phyloP scores from a whole-genome alignment of 2,113 vertebrate genomes.

The Lichenostomus cassidix region DNA sequence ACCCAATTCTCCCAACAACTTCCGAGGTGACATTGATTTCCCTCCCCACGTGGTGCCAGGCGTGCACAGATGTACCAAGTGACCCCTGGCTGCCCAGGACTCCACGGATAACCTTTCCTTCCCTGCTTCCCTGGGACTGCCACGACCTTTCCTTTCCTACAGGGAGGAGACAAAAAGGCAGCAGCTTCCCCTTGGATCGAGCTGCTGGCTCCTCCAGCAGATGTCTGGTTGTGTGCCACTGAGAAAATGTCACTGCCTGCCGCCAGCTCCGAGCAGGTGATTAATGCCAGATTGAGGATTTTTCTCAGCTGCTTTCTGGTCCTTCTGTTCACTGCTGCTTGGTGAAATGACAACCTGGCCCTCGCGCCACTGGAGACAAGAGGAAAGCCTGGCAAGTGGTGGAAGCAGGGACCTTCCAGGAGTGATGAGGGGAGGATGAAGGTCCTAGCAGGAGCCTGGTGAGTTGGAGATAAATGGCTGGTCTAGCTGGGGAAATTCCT shows the following conservation, averaged over 20 bases:
- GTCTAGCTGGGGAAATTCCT: not conserved
- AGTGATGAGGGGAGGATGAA: rapidly evolving
- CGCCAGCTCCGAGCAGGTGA: constrained; percentile 57
- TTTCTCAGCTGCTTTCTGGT: not conserved
- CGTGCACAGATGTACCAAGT: not conserved
- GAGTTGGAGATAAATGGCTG: not conserved
- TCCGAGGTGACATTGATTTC: not conserved
- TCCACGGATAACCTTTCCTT: constrained; percentile 1
- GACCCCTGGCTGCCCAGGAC: not conserved
- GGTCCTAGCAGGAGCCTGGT: not conserved
- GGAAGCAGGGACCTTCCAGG: not conserved
- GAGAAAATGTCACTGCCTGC: constrained; percentile 66
- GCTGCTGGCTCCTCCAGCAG: constrained; percentile 44
- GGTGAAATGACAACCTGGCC: constrained; percentile 4
- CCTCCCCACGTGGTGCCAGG: rapidly evolving
- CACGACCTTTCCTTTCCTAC: constrained; percentile 55
- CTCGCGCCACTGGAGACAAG: not conserved
- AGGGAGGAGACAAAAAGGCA: constrained; percentile 42
- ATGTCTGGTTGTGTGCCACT: constrained; percentile 60
- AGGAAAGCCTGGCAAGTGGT: not conserved
- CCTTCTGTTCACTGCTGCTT: not conserved
- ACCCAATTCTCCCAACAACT: not conserved
- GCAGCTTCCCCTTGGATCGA: not conserved
- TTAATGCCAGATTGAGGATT: constrained; percentile 57
- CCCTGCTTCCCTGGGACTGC: constrained; percentile 3